Percentiles rank a stretch among this genome's conserved stretches.
phyloP scores from a whole-genome alignment of 1,140 invertebrate species.

The Meloidogyne floridensis region DNA sequence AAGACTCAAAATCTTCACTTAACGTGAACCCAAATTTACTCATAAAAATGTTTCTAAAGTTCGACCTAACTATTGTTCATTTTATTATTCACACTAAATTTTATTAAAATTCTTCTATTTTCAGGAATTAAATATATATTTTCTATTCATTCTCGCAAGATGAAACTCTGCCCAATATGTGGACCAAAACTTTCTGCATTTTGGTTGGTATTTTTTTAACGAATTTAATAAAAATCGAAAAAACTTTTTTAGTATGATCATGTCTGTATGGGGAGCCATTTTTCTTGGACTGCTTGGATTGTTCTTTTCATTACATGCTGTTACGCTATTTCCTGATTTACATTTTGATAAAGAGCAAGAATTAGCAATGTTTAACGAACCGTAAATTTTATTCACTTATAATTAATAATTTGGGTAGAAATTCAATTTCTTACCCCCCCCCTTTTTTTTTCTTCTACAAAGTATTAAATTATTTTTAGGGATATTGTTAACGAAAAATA shows the following conservation, averaged over 20 bases:
- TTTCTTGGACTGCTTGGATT: slow-evolving; percentile 63
- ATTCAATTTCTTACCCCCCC: no score
- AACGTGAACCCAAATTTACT: no score
- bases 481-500: slow-evolving; percentile 45
- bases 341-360: slow-evolving; percentile 52
- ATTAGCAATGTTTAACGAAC: slow-evolving; percentile 6
- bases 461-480: neutral
- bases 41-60: no score
- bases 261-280: slow-evolving; percentile 65
- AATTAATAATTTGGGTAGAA: no score
- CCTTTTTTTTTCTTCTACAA: no score
- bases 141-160: slow-evolving; percentile 38
- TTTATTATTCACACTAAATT: no score
- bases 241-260: slow-evolving; percentile 60
- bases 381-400: neutral
- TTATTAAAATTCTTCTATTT: no score
- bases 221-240: neutral
- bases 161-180: slow-evolving; percentile 61
- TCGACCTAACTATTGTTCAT: no score
- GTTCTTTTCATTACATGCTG: slow-evolving; percentile 63
- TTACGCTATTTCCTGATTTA: slow-evolving; percentile 63
- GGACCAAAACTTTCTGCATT: slow-evolving; percentile 65
- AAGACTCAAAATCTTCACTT: no score
- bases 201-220: slow-evolving; percentile 41
- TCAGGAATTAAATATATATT: no score